These are phyloP conservation scores for Adelphocoris suturalis DNA, from an alignment of 2,888 invertebrate genomes.

Conservation along the genomic window DNA sequence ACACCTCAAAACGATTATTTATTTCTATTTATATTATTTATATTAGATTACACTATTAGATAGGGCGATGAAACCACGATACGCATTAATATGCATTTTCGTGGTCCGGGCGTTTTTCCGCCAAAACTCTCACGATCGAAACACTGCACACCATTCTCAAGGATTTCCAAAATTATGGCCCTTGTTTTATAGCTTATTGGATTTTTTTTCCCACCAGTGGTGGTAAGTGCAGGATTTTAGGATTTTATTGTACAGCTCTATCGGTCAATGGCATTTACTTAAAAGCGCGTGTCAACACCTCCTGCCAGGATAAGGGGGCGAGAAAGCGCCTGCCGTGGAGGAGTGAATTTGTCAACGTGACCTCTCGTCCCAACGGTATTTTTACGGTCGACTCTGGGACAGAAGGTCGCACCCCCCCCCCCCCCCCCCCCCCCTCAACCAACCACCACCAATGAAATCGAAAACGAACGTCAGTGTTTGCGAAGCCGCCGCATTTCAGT, in stretches of 20 bases:
- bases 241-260: not conserved
- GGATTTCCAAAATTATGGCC: no score
- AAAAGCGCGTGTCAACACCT: not conserved
- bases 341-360: not conserved
- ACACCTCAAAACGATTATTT: no score
- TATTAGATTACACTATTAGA: no score
- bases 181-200: no score
- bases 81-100: no score
- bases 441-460: conserved; percentile 1
- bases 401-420: not conserved
- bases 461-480: not conserved
- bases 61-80: no score
- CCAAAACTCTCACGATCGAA: no score
- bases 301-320: not conserved
- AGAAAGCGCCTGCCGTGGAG: not conserved
- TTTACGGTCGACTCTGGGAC: not conserved
- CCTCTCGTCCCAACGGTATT: not conserved
- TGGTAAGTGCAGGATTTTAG: no score
- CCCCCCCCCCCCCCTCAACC: not conserved
- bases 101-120: no score
- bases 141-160: no score
- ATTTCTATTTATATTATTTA: no score
- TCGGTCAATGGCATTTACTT: not conserved
- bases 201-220: no score
- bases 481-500: not conserved